A percentile compares a stretch with the other conserved stretches of the same genome.
Conservation (phyloP, 2,888 invertebrate species). For the Erannis defoliaria region DNA sequence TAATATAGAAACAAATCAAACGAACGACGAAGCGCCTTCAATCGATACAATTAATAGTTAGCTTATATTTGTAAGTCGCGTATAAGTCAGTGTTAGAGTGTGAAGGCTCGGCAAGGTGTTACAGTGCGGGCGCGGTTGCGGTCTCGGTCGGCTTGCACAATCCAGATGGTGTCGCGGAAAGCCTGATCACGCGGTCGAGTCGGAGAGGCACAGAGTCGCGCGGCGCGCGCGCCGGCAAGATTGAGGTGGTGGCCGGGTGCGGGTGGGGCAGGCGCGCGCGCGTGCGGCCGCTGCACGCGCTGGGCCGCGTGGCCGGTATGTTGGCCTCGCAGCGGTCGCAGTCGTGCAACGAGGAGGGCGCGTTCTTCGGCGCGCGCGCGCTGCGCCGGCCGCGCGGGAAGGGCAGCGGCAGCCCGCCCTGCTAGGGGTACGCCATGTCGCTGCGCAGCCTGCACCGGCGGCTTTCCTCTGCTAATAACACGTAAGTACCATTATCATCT, state of each 20-base stretch:
- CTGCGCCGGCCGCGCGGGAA: constrained; percentile 87
- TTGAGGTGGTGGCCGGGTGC: constrained; percentile 84
- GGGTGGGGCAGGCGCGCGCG: constrained; percentile 85
- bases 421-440: constrained; percentile 89
- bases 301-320: constrained; percentile 82
- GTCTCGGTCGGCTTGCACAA: constrained; percentile 14
- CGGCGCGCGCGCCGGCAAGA: constrained; percentile 67
- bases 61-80: constrained; percentile 50
- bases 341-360: constrained; percentile 86
- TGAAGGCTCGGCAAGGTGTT: constrained; percentile 17
- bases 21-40: constrained; percentile 81
- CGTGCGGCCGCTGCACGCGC: constrained; percentile 83
- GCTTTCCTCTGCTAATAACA: constrained; percentile 87
- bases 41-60: constrained; percentile 71
- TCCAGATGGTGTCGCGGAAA: constrained; percentile 49
- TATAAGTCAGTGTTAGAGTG: constrained; percentile 54
- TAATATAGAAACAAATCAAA: constrained; percentile 57
- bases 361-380: constrained; percentile 85
- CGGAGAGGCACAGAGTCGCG: constrained; percentile 52
- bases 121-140: background rate
- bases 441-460: constrained; percentile 88
- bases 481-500: constrained; percentile 72
- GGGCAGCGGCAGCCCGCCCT: constrained; percentile 86
- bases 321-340: constrained; percentile 84
- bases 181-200: constrained; percentile 25